A percentile compares a stretch with the other conserved stretches of the same genome.
Conservation (phyloP, 2,888 invertebrate genomes). For the Protodeltote pygarga region DNA sequence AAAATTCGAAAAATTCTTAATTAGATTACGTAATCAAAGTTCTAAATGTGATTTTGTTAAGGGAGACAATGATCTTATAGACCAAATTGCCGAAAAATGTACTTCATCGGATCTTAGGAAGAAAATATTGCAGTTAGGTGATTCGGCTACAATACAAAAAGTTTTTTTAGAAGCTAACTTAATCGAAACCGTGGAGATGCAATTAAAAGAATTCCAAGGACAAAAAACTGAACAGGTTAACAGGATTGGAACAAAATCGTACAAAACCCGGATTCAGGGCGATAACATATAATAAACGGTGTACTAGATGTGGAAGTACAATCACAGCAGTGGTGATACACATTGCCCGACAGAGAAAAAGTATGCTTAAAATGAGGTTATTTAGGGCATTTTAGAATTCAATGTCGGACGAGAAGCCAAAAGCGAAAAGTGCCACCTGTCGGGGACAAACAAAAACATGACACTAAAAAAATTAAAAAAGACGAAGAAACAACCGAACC, state of each 20-base stretch:
- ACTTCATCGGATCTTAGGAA: not conserved
- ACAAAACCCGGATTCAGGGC: not conserved
- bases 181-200: not conserved
- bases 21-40: not conserved
- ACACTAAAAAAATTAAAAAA: not conserved
- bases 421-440: not conserved
- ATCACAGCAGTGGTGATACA: not conserved
- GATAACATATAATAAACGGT: not conserved
- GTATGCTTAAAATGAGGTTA: not conserved
- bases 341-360: not conserved
- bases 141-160: not conserved
- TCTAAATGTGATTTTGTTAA: not conserved
- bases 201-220: not conserved
- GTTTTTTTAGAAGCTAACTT: not conserved
- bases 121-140: not conserved
- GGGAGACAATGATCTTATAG: not conserved
- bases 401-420: not conserved
- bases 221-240: not conserved
- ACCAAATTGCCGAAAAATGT: not conserved
- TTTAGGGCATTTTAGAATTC: not conserved
- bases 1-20: not conserved
- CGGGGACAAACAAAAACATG: not conserved
- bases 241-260: not conserved
- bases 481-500: no score
- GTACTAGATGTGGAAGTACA: not conserved